A percentile compares a stretch with the other conserved stretches of the same genome.
phyloP scores from a whole-genome alignment of 2,113 vertebrate species.

The Xenopus tropicalis region DNA sequence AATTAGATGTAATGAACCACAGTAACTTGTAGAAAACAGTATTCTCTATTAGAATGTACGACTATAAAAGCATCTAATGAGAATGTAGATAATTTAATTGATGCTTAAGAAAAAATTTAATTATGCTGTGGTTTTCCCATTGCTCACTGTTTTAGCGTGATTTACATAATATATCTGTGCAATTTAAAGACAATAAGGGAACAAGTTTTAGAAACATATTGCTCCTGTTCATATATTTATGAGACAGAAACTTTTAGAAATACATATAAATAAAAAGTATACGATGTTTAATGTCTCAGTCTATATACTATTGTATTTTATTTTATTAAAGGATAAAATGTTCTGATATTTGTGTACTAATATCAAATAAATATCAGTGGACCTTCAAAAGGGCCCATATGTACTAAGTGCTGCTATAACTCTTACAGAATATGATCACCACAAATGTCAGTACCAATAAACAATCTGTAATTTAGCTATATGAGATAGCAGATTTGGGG shows the following conservation, averaged over 20 bases:
- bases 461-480: too few species aligned
- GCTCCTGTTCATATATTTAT: slow-evolving; percentile 25
- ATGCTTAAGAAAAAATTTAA: slow-evolving; percentile 34
- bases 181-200: slow-evolving; percentile 14
- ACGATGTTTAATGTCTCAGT: neutral
- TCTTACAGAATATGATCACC: too few species aligned
- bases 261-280: slow-evolving; percentile 12
- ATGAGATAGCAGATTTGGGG: too few species aligned
- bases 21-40: slow-evolving; percentile 11
- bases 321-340: slow-evolving; percentile 6
- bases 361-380: too few species aligned
- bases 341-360: neutral
- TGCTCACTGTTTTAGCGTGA: slow-evolving; percentile 27
- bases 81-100: slow-evolving; percentile 41
- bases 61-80: slow-evolving; percentile 37
- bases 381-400: too few species aligned
- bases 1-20: slow-evolving; percentile 35
- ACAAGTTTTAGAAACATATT: slow-evolving; percentile 24
- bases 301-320: slow-evolving; percentile 4
- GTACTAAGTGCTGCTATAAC: too few species aligned
- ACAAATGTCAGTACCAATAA: too few species aligned
- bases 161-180: slow-evolving; percentile 31
- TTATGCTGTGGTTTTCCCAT: slow-evolving; percentile 33
- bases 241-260: slow-evolving; percentile 19
- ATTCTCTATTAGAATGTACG: slow-evolving; percentile 18